phyloP scores from a whole-genome alignment of 2,113 vertebrate genomes.

The Heliornis fulica region DNA sequence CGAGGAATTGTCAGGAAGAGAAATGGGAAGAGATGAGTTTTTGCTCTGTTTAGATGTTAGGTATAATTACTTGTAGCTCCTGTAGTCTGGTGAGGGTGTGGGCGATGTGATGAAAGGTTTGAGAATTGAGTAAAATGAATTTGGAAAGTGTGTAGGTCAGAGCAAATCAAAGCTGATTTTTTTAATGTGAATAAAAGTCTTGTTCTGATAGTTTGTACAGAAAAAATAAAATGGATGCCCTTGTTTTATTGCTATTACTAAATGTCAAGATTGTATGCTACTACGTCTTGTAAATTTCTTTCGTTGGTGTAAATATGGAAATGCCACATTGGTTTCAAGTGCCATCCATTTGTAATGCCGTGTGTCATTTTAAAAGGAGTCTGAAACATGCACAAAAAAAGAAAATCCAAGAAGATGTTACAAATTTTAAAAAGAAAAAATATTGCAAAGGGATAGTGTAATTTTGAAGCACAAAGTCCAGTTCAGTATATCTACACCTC shows the following conservation, averaged over 20 bases:
- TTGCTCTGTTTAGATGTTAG: constrained; percentile 84
- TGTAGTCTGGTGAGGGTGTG: constrained; percentile 86
- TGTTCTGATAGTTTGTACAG: constrained; percentile 94
- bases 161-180: constrained; percentile 81
- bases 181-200: constrained; percentile 83
- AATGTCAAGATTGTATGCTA: constrained; percentile 90
- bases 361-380: constrained; percentile 84
- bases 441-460: constrained; percentile 78
- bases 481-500: constrained; percentile 59
- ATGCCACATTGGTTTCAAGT: constrained; percentile 85
- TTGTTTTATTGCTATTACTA: constrained; percentile 86
- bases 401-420: constrained; percentile 69
- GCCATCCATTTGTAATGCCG: constrained; percentile 90
- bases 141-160: constrained; percentile 83
- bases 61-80: constrained; percentile 83
- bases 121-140: constrained; percentile 79
- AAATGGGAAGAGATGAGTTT: constrained; percentile 60
- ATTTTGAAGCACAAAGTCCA: constrained; percentile 75
- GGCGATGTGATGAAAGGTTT: constrained; percentile 85
- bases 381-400: constrained; percentile 58
- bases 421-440: constrained; percentile 68
- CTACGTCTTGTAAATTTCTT: constrained; percentile 94
- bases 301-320: constrained; percentile 93
- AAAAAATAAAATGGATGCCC: constrained; percentile 84
- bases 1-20: constrained; percentile 70